These are phyloP conservation scores for Thalassoma bifasciatum DNA, from an alignment of 2,113 vertebrate genomes.

Conservation along the genomic window DNA sequence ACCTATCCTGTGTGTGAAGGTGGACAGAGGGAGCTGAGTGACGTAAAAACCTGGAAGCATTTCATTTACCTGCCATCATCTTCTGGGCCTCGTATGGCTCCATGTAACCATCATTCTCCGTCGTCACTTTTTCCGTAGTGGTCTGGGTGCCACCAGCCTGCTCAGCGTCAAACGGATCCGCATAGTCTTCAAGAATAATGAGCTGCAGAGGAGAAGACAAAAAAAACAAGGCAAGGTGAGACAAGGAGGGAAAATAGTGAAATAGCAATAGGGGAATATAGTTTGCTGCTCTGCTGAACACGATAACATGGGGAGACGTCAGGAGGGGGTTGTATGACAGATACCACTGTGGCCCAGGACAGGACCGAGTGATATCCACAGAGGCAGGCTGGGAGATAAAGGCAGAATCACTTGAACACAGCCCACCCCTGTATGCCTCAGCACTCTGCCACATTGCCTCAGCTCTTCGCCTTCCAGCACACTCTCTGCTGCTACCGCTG, in stretches of 20 bases:
- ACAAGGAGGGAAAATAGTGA: slow-evolving; percentile 6
- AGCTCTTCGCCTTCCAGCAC: slow-evolving; percentile 55
- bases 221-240: slow-evolving; percentile 29
- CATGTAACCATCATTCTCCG: slow-evolving; percentile 97
- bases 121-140: slow-evolving; percentile 85
- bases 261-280: slow-evolving; percentile 29
- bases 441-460: slow-evolving; percentile 59
- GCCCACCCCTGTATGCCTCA: slow-evolving; percentile 42
- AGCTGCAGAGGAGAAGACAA: slow-evolving; percentile 78
- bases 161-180: slow-evolving; percentile 94
- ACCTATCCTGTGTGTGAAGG: slow-evolving; percentile 5
- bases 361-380: slow-evolving; percentile 28
- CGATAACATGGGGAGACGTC: slow-evolving; percentile 5
- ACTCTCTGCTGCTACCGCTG: slow-evolving; percentile 61
- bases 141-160: slow-evolving; percentile 84
- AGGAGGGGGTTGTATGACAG: slow-evolving; percentile 27
- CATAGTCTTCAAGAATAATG: slow-evolving; percentile 95
- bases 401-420: slow-evolving; percentile 51
- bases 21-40: not conserved
- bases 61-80: slow-evolving; percentile 94
- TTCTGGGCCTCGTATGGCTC: slow-evolving; percentile 98
- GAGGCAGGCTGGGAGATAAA: slow-evolving; percentile 33
- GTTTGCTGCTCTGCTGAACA: slow-evolving; percentile 58
- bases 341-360: slow-evolving; percentile 23
- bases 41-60: not conserved